These are phyloP conservation scores for Arenicola marina DNA, from an alignment of 2,888 invertebrate genomes.

Conservation along the genomic window DNA sequence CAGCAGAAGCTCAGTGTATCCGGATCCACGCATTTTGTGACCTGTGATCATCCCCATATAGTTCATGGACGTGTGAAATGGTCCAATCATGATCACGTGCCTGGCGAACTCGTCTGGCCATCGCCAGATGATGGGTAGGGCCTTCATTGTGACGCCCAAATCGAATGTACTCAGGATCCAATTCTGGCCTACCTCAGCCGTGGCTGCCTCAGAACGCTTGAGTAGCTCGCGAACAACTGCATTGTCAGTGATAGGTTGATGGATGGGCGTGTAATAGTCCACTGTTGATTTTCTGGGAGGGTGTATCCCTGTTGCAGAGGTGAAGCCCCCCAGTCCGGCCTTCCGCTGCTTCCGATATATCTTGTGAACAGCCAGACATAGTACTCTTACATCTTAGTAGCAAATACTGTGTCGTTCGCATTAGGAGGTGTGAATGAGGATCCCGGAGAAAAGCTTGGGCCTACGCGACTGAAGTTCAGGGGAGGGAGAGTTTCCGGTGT, in stretches of 20 bases:
- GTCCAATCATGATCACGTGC: conserved; percentile 27
- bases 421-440: too few relatives aligned
- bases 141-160: conserved; percentile 36
- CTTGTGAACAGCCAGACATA: too few relatives aligned
- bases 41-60: conserved; percentile 23
- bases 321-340: conserved; percentile 31
- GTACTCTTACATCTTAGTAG: too few relatives aligned
- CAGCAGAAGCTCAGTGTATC: conserved; percentile 23
- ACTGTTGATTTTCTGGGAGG: conserved; percentile 30
- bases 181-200: conserved; percentile 23
- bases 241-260: conserved; percentile 20
- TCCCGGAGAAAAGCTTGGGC: too few relatives aligned
- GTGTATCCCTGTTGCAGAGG: conserved; percentile 25
- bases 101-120: conserved; percentile 16
- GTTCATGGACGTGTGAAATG: conserved; percentile 21
- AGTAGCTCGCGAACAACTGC: conserved; percentile 13
- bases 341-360: too few relatives aligned
- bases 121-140: conserved; percentile 29
- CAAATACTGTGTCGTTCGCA: too few relatives aligned
- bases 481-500: too few relatives aligned
- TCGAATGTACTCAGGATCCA: conserved; percentile 37
- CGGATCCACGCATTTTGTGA: conserved; percentile 29
- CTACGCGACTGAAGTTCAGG: too few relatives aligned
- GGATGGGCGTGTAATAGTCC: conserved; percentile 22
- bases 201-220: conserved; percentile 6